A percentile compares a stretch with the other conserved stretches of the same genome.
Conservation (phyloP, 1,140 invertebrate species). For the Dendrolimus kikuchii region DNA sequence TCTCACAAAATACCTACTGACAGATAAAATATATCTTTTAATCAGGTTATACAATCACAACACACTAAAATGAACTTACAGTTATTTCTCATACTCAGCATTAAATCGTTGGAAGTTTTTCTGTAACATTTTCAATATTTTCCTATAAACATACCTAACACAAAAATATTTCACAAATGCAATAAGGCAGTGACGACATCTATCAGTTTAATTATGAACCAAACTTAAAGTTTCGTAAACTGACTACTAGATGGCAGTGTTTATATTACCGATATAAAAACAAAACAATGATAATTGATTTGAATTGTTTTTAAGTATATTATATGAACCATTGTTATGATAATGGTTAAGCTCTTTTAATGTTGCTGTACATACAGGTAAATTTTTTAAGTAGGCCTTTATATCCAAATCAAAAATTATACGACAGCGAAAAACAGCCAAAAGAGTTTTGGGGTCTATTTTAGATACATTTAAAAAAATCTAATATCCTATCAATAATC, state of each 20-base stretch:
- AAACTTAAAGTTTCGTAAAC: not conserved
- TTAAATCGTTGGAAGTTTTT: constrained; percentile 66
- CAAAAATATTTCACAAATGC: not conserved
- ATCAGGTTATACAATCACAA: constrained; percentile 44
- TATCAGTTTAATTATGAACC: not conserved
- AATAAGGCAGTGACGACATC: constrained; percentile 3
- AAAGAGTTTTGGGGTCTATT: too few relatives aligned
- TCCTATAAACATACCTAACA: constrained; percentile 8
- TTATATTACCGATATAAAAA: too few relatives aligned
- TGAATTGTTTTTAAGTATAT: too few relatives aligned
- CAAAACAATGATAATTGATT: too few relatives aligned
- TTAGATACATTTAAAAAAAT: too few relatives aligned
- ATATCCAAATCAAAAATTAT: too few relatives aligned
- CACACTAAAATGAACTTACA: constrained; percentile 68
- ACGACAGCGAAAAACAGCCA: too few relatives aligned
- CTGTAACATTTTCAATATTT: constrained; percentile 41
- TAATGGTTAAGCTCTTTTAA: too few relatives aligned
- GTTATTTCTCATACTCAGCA: constrained; percentile 61
- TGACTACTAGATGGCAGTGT: not conserved
- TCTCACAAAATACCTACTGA: constrained; percentile 5
- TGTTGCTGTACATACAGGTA: too few relatives aligned
- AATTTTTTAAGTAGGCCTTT: too few relatives aligned
- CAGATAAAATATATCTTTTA: not conserved
- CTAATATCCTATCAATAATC: too few relatives aligned
- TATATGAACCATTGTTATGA: too few relatives aligned